A percentile compares a stretch with the other conserved stretches of the same genome.
Conservation (phyloP, 2,113 vertebrate genomes). For the Vulpes vulpes region DNA sequence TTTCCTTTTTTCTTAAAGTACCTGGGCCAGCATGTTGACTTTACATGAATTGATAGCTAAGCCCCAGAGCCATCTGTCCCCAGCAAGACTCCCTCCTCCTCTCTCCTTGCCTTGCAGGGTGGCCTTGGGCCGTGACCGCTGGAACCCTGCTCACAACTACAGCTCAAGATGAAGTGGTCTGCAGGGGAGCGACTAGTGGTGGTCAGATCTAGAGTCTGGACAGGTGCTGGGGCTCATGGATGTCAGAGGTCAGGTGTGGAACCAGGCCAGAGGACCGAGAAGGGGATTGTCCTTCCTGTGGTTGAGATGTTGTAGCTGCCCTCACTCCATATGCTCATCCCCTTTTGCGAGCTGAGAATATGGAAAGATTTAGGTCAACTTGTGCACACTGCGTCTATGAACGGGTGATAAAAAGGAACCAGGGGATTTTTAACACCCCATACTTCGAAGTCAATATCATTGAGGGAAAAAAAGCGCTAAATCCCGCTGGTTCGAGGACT, state of each 20-base stretch:
- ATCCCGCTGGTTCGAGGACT: not conserved
- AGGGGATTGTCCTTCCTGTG: not conserved
- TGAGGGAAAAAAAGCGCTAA: not conserved
- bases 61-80: conserved; percentile 40
- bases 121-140: not conserved
- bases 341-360: not conserved
- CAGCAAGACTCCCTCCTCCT: not conserved
- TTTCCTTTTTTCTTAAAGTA: not conserved
- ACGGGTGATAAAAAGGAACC: not conserved
- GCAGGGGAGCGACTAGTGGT: not conserved
- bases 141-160: not conserved
- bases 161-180: not conserved
- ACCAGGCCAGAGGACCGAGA: not conserved
- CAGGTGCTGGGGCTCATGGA: not conserved
- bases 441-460: not conserved
- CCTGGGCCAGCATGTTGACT: not conserved
- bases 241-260: not conserved
- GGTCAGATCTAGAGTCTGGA: not conserved
- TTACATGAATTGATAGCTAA: not conserved
- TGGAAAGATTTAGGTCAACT: not conserved
- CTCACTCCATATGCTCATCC: not conserved
- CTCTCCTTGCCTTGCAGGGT: not conserved
- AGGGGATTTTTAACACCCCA: not conserved
- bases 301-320: not conserved
- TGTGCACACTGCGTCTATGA: not conserved